Base-by-base conservation (phyloP, 2,113 vertebrate genomes). In the Probosciger aterrimus region DNA sequence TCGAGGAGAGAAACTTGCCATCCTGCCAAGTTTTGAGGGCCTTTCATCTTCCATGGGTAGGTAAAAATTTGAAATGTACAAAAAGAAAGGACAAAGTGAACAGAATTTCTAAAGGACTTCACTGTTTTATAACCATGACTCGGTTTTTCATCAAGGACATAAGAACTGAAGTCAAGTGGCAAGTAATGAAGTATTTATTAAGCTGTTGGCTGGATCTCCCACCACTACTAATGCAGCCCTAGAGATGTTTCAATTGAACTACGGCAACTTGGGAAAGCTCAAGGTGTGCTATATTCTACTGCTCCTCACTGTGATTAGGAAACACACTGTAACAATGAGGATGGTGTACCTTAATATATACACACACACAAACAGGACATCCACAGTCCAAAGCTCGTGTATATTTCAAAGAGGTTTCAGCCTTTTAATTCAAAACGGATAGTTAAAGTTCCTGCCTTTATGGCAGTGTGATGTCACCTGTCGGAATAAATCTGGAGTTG, bases 111-210 rank as follows among this genome's bases (percentile, higher is more conserved):
- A 68, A 90, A 83, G 77, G 55, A 57, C 73, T 84, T 91, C 70
- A 49, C 28, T 82, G 41, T 59, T 93, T 92, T 59, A 81, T 81
- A 96, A 70, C 83, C 60, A 53, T 16, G 44, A 91, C 64, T 74
- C 71, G 86, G 50, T 63, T 93, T 90, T 93, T 92, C 50, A 64
- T n/a, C 60, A 23, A 91, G n/a, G 43, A 62, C 60, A 14, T 68
- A 43, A 76, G 73, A 71, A 92, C 4, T 76, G 39, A 82, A 60
- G 63, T 69, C 82, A 91, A 95, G 68, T 30, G 75, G 35, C 59
- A 69, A 91, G 73, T 53, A 86, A 95, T 82, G 28, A 95, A 96
- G 80, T 92, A 75, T 90, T 94, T 55, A 82, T 92, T 49, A 63
- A 68, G 64, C 55, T 90, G 15, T 46, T 82, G 68, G 78, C 67